Evolutionary conservation across 2,888 invertebrate species (phyloP).

Genomic region (Laothoe populi): DNA sequence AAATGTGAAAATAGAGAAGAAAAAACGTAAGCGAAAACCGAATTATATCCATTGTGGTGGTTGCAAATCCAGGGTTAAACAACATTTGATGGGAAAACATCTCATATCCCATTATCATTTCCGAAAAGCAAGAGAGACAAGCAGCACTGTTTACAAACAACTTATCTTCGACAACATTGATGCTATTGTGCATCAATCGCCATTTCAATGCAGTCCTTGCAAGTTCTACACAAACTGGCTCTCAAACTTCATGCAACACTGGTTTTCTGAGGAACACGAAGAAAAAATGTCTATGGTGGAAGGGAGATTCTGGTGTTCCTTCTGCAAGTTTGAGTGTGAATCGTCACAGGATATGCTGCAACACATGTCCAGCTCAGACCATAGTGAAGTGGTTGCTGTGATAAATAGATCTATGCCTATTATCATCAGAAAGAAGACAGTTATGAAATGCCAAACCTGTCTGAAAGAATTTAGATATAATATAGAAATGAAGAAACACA

Average conservation of each 20-base stretch:
- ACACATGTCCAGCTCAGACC: slow-evolving; percentile 87
- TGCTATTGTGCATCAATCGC: slow-evolving; percentile 91
- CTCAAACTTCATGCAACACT: slow-evolving; percentile 89
- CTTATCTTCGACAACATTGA: slow-evolving; percentile 91
- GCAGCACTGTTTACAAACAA: slow-evolving; percentile 83
- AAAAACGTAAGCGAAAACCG: slow-evolving; percentile 83
- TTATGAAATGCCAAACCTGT: slow-evolving; percentile 88
- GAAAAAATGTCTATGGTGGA: slow-evolving; percentile 73
- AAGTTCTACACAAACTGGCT: slow-evolving; percentile 93
- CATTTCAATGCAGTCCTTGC: slow-evolving; percentile 94
- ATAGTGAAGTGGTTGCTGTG: slow-evolving; percentile 89
- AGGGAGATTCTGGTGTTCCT: slow-evolving; percentile 89
- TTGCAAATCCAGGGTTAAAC: slow-evolving; percentile 88
- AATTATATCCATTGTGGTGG: slow-evolving; percentile 88
- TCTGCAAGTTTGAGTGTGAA: slow-evolving; percentile 89
- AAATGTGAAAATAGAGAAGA: slow-evolving; percentile 56
- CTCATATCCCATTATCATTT: slow-evolving; percentile 94
- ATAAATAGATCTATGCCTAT: slow-evolving; percentile 93
- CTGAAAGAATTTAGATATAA: slow-evolving; percentile 89
- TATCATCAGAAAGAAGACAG: slow-evolving; percentile 88
- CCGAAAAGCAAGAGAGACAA: slow-evolving; percentile 87
- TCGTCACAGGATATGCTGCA: slow-evolving; percentile 87
- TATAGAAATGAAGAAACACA: slow-evolving; percentile 88
- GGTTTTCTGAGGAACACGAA: slow-evolving; percentile 88
- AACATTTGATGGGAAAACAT: slow-evolving; percentile 91